These are phyloP conservation scores for Scrobipalpa atriplicella DNA, from an alignment of 2,888 invertebrate genomes.

Conservation along the genomic window DNA sequence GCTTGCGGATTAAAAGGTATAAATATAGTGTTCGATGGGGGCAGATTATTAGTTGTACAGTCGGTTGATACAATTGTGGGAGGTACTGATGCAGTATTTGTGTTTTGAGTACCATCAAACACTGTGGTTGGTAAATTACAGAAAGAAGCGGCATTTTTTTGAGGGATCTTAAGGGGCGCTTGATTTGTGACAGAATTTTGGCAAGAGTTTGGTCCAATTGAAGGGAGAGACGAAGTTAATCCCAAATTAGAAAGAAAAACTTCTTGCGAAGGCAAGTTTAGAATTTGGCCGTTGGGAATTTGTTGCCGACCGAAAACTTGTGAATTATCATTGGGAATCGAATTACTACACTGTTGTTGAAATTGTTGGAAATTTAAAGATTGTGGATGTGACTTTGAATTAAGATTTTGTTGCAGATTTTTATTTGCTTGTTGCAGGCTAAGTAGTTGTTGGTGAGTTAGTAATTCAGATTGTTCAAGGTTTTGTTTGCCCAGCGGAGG, in stretches of 20 bases:
- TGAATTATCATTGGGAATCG: conserved; percentile 20
- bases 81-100: background rate
- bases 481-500: background rate
- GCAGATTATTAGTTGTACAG: background rate
- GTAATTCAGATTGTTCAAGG: background rate
- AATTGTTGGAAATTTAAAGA: conserved; percentile 36
- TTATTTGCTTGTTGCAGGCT: conserved; percentile 30
- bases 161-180: conserved; percentile 25
- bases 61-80: background rate
- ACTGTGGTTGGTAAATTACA: conserved; percentile 29
- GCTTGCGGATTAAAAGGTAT: conserved; percentile 3
- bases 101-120: conserved; percentile 7
- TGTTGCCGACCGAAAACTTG: conserved; percentile 14
- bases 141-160: no score
- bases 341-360: conserved; percentile 33
- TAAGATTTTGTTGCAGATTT: conserved; percentile 19
- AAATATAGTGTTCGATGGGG: background rate
- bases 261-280: conserved; percentile 29
- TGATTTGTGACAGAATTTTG: conserved; percentile 22
- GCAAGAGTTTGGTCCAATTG: conserved; percentile 25
- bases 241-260: conserved; percentile 28
- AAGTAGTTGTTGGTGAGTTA: conserved; percentile 5
- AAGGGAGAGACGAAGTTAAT: conserved; percentile 27
- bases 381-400: conserved; percentile 31
- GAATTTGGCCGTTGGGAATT: no score